These are phyloP conservation scores for Blomia tropicalis DNA, from an alignment of 2,888 invertebrate genomes.

Conservation along the genomic window DNA sequence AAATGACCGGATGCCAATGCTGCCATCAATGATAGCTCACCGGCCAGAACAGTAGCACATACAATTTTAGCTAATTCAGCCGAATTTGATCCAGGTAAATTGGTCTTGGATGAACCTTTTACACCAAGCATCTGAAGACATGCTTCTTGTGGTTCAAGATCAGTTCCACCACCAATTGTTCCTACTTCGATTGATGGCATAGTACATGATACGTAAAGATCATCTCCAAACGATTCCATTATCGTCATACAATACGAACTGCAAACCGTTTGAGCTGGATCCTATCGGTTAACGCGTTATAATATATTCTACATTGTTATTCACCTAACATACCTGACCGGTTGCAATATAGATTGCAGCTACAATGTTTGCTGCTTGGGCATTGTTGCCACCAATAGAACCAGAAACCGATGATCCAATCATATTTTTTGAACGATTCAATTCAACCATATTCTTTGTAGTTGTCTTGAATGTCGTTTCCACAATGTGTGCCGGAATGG, in stretches of 20 bases:
- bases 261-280: slow-evolving; percentile 89
- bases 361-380: slow-evolving; percentile 95
- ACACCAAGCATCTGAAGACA: slow-evolving; percentile 54
- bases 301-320: not conserved
- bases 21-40: slow-evolving; percentile 91
- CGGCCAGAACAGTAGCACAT: slow-evolving; percentile 86
- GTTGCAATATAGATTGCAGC: slow-evolving; percentile 96
- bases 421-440: slow-evolving; percentile 81
- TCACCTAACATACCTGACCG: slow-evolving; percentile 65
- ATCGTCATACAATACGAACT: slow-evolving; percentile 90
- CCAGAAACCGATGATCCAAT: slow-evolving; percentile 90
- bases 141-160: slow-evolving; percentile 71
- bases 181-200: slow-evolving; percentile 97
- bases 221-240: slow-evolving; percentile 55
- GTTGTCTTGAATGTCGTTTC: slow-evolving; percentile 65
- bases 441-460: slow-evolving; percentile 63
- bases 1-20: slow-evolving; percentile 87
- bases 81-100: slow-evolving; percentile 76
- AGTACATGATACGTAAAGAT: slow-evolving; percentile 82
- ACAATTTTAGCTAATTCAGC: slow-evolving; percentile 70
- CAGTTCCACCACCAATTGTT: slow-evolving; percentile 87
- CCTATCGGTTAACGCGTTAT: slow-evolving; percentile 40
- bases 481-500: slow-evolving; percentile 60
- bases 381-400: slow-evolving; percentile 83
- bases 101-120: slow-evolving; percentile 45